Conservation (phyloP, 2,113 vertebrate genomes). For the Varanus komodoensis region DNA sequence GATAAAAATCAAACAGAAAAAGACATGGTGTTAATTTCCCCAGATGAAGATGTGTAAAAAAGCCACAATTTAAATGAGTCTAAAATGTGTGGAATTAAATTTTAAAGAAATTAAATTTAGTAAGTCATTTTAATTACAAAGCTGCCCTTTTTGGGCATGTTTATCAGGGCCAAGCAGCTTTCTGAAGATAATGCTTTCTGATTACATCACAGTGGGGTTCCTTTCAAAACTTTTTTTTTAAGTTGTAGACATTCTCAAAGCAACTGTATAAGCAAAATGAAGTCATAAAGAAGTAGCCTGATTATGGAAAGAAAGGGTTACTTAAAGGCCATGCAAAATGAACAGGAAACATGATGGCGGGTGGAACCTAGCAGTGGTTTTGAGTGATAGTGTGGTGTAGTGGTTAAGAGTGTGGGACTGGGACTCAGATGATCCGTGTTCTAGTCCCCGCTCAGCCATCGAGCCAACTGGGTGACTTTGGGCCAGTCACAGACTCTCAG, state of each 20-base stretch:
- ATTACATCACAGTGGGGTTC: neutral
- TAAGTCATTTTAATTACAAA: slow-evolving; percentile 19
- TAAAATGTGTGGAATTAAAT: neutral
- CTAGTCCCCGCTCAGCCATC: too few relatives aligned
- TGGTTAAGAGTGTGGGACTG: too few relatives aligned
- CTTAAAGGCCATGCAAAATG: neutral
- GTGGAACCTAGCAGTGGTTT: neutral
- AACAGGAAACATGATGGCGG: neutral
- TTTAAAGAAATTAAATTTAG: slow-evolving; percentile 23
- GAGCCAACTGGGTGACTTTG: too few relatives aligned
- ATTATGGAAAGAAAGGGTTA: neutral
- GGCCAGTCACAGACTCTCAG: too few relatives aligned
- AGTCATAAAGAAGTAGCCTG: neutral
- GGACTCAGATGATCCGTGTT: too few relatives aligned
- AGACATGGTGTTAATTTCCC: slow-evolving; percentile 23
- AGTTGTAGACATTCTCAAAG: neutral
- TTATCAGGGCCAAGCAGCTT: neutral
- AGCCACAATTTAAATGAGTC: neutral
- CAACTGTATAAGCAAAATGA: neutral
- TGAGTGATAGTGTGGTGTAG: too few relatives aligned
- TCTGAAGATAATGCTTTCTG: neutral
- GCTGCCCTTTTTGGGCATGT: neutral
- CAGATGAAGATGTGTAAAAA: neutral
- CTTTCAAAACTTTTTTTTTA: neutral
- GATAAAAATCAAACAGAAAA: neutral